phyloP scores from a whole-genome alignment of 2,797 vertebrate species.

The Orientallactaga sibirica region DNA sequence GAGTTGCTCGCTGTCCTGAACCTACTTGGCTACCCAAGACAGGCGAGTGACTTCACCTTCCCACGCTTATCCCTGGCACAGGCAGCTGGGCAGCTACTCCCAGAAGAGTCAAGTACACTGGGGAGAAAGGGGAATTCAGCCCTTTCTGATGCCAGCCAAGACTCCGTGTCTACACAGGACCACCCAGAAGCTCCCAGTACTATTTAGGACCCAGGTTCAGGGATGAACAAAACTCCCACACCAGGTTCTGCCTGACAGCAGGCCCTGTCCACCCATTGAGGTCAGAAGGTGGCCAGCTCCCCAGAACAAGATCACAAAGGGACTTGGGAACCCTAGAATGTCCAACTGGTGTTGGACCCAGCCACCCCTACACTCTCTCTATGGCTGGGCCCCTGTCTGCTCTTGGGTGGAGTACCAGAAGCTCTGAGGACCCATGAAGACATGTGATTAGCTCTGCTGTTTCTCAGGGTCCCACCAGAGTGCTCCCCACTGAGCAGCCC shows the following conservation, averaged over 20 bases:
- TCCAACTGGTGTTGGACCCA: background rate
- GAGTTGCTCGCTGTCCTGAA: background rate
- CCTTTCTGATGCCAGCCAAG: background rate
- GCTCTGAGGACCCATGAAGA: background rate
- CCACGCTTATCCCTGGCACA: background rate
- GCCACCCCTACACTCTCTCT: background rate
- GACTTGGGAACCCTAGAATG: background rate
- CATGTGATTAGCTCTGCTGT: background rate
- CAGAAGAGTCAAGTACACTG: background rate
- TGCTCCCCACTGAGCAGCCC: background rate
- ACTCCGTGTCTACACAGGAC: background rate
- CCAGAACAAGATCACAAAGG: too few relatives aligned
- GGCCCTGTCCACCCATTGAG: background rate
- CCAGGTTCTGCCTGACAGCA: background rate
- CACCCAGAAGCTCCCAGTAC: background rate
- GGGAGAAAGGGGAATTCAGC: too few relatives aligned
- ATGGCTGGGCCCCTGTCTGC: background rate
- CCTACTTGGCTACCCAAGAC: background rate
- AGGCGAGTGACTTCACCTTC: background rate
- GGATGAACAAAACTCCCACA: background rate
- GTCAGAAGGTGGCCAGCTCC: background rate
- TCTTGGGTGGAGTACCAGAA: too few relatives aligned
- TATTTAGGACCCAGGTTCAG: background rate
- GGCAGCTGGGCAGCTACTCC: background rate
- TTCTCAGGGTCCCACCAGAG: background rate